Conservation (phyloP, 2,888 invertebrate species). For the Calameuta pallipes region DNA sequence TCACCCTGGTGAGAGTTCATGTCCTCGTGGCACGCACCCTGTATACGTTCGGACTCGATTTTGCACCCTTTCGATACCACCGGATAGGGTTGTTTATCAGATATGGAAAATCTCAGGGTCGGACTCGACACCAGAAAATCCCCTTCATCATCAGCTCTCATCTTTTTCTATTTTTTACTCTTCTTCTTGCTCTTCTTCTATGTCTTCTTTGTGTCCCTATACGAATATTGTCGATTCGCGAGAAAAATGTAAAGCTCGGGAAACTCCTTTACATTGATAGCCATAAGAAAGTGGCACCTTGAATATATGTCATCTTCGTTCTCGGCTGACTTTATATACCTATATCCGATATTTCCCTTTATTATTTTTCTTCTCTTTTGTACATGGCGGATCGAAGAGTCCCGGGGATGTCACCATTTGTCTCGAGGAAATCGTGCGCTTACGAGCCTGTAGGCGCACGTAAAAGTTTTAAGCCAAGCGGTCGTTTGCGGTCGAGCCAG, state of each 20-base stretch:
- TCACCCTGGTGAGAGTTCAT: constrained; percentile 52
- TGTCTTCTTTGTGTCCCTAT: background rate
- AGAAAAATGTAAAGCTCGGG: background rate
- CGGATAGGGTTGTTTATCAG: constrained; percentile 12
- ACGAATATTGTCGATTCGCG: background rate
- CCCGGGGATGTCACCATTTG: background rate
- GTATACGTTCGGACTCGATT: constrained; percentile 11
- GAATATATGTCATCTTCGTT: background rate
- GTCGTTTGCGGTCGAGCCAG: constrained; percentile 7
- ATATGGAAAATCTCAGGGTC: background rate
- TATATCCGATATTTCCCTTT: background rate
- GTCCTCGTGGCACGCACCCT: constrained; percentile 53
- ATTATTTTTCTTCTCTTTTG: background rate
- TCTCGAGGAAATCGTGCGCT: background rate
- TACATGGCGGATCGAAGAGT: background rate
- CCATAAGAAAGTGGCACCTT: background rate
- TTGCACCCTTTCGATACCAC: constrained; percentile 12
- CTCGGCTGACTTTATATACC: background rate
- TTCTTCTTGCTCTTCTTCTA: background rate
- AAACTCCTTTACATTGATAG: background rate
- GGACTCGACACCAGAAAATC: background rate
- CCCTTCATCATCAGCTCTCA: background rate
- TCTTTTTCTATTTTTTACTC: background rate
- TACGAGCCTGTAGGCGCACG: background rate
- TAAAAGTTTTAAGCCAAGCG: constrained; percentile 15